Percentiles rank a stretch among this genome's conserved stretches.
Conservation (phyloP, 2,888 invertebrate genomes). For the Notodonta dromedarius region DNA sequence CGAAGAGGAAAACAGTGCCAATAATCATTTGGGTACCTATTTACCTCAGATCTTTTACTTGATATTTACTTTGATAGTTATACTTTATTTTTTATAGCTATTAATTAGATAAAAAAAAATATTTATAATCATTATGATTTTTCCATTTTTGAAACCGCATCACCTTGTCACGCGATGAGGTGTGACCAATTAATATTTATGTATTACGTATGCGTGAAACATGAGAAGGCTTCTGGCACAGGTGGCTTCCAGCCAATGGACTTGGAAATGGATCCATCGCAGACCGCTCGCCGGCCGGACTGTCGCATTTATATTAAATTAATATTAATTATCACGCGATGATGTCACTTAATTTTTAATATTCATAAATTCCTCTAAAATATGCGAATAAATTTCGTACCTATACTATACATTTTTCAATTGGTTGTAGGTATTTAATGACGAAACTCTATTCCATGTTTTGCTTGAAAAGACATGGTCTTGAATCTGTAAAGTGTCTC, state of each 20-base stretch:
- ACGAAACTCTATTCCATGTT: not conserved
- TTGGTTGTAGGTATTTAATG: no score
- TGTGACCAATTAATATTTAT: conserved; percentile 18
- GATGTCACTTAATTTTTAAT: conserved; percentile 28
- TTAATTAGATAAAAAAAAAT: not conserved
- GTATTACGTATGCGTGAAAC: conserved; percentile 26
- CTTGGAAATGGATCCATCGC: conserved; percentile 19
- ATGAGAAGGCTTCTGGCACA: conserved; percentile 37
- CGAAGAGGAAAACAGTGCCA: no score
- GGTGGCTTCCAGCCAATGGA: conserved; percentile 21
- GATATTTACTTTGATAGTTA: no score
- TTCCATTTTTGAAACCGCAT: conserved; percentile 3
- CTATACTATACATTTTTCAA: not conserved
- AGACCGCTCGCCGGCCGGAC: conserved; percentile 45
- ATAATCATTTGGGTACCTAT: no score
- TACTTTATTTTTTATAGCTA: not conserved
- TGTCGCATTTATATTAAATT: conserved; percentile 30
- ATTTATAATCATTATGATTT: not conserved
- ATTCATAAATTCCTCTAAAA: conserved; percentile 16
- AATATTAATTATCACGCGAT: conserved; percentile 27
- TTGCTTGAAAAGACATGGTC: no score
- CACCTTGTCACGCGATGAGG: conserved; percentile 8
- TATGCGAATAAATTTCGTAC: not conserved
- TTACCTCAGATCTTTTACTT: no score
- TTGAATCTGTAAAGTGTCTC: no score